Base-by-base conservation (phyloP, 2,113 vertebrate genomes). In the Seriola rivoliana region DNA sequence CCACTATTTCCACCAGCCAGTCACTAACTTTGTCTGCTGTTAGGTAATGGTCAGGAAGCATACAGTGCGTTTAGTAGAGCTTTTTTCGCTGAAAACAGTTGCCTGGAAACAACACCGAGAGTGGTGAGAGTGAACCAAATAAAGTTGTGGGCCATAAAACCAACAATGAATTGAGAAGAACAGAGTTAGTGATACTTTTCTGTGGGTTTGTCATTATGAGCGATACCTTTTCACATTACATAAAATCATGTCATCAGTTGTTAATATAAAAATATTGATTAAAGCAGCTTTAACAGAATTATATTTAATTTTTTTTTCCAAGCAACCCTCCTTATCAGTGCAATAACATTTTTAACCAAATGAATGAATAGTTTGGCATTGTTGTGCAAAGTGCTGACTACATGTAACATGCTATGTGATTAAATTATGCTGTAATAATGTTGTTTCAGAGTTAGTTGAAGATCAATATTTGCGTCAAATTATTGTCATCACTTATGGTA, bases 391-490 rank as follows among this genome's bases (percentile, higher is more conserved):
- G 5, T 57, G 29, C 40, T 54, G 1, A 50, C n/a, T 19, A 46
- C n/a, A 75, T 75, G 19, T n/a, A 23, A 46, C 3, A 11, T 68
- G 25, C 1, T 64, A 17, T 32, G n/a, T 64, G n/a, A 55, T 52
- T 60, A 12, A 44, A 54, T 65, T 25, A 32, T 60, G 1, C 8
- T 67, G 19, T 48, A 62, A 52, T n/a, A 44, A 70, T 71, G 3
- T 14, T 19, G 21, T 64, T 65, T 70, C 46, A 65, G 52, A n/a
- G 8, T 66, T 29, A 58, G 4, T 46, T 66, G 54, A 25, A 63
- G 63, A 64, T 34, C 46, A 65, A 36, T 40, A 32, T 55, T 40
- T 40, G 5, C 48, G 10, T 74, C 29, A 60, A 63, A 75, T 70
- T 68, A 10, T 46, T 57, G 19, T 63, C 54, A 66, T 54, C 8